Base-by-base conservation (phyloP, 2,888 invertebrate genomes). In the Noctuana brunneofusca region DNA sequence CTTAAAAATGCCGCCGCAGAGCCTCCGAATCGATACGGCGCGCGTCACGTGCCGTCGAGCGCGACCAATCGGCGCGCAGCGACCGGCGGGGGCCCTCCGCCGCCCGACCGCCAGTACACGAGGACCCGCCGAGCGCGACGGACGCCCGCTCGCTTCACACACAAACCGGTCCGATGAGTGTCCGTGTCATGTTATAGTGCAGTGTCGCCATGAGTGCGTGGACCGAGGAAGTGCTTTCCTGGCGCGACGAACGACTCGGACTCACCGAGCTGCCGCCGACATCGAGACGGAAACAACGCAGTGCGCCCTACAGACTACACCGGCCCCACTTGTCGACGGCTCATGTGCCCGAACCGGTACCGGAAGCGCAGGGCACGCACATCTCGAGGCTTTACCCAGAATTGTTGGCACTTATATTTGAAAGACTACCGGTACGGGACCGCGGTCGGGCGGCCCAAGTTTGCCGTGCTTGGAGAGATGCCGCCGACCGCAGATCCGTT, bases 301-400 rank as follows among this genome's bases (percentile, higher is more conserved):
- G 93, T 71, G 92, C 94, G 81, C 94, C 94, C 72, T 93, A 94
- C 78, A 92, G 94, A 76, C 89, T 95, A 75, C 94, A 95, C 86
- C 92, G 95, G 83, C 94, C 95, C 70, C 93, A 94, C 79, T 81
- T 92, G 78, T 80, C 88, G 70, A 80, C 79, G 75, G 79, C 89
- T 83, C 92, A 89, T 86, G 83, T 83, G 78, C 77, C 83, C 49
- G 89, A 86, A 70, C 80, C 79, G 80, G 92, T 89, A 83, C 73
- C 92, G 81, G 83, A 90, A 85, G 75, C 92, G 79, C 83, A 84
- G 71, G 93, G 93, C 65, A 95, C 95, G 59, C 96, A 97, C 89
- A 96, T 98, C 74, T 96, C 97, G 53, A 94, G 96, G 80, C 92
- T 98, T 56, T 98, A 97, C 85, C 98, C 98, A 18, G 98, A 98